Evolutionary conservation across 1,140 invertebrate species (phyloP).

Genomic region (Amphibalanus amphitrite): DNA sequence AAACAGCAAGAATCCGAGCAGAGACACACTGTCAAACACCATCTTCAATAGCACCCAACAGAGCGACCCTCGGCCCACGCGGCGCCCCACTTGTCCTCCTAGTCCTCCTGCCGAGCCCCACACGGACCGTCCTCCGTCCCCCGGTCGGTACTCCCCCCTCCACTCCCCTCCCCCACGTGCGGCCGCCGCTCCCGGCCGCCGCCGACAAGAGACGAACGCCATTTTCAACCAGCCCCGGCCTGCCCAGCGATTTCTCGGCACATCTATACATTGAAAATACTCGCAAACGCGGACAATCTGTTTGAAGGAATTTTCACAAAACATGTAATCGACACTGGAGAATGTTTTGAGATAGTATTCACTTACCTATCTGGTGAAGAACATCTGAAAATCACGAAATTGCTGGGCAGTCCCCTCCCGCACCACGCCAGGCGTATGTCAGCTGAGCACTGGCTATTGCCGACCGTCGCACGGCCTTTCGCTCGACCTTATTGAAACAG

Average conservation of each 20-base stretch:
- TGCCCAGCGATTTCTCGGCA: neutral
- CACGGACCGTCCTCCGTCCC: neutral
- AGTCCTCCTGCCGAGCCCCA: neutral
- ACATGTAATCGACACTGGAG: neutral
- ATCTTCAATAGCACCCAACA: neutral
- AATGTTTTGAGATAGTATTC: neutral
- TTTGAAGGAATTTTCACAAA: neutral
- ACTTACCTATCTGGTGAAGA: neutral
- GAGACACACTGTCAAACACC: too few species aligned
- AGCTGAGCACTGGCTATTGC: neutral
- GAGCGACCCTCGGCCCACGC: neutral
- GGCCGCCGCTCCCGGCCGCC: too few species aligned
- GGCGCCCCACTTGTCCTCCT: neutral
- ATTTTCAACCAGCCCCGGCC: neutral
- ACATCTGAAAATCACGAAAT: neutral
- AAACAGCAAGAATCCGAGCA: too few species aligned
- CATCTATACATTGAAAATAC: neutral
- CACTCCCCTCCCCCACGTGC: constrained; percentile 1
- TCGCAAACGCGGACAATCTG: neutral
- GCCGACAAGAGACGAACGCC: constrained; percentile 1
- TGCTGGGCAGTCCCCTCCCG: neutral
- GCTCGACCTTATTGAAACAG: neutral
- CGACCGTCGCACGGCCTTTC: neutral
- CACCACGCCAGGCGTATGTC: neutral
- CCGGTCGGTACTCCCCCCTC: neutral